These are phyloP conservation scores for Psettodes erumei DNA, from an alignment of 2,113 vertebrate species.

Conservation along the genomic window DNA sequence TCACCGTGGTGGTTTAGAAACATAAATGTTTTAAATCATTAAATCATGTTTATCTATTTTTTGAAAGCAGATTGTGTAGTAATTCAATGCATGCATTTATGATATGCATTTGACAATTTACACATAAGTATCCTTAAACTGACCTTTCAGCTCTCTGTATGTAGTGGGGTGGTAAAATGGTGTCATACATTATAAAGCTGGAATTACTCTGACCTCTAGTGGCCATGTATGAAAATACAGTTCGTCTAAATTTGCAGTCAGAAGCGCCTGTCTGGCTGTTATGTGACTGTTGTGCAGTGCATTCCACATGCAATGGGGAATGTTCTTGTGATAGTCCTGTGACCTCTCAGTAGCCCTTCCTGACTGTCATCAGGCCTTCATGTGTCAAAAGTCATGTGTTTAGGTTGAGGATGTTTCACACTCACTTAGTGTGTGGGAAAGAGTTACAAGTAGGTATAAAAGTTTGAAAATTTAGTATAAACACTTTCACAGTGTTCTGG, in stretches of 20 bases:
- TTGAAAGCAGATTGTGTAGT: too few relatives aligned
- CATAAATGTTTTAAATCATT: too few relatives aligned
- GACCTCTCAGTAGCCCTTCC: neutral
- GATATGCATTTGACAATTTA: too few relatives aligned
- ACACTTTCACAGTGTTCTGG: too few relatives aligned
- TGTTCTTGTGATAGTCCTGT: constrained; percentile 22
- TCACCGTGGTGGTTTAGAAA: neutral
- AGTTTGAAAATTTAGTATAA: too few relatives aligned
- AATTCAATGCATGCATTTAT: too few relatives aligned
- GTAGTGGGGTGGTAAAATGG: neutral
- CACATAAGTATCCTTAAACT: too few relatives aligned
- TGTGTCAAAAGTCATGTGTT: constrained; percentile 37
- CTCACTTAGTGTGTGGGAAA: neutral
- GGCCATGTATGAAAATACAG: neutral
- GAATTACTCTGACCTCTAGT: neutral
- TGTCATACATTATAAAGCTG: neutral
- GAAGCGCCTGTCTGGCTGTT: neutral
- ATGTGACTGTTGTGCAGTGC: neutral
- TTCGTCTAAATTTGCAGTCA: neutral
- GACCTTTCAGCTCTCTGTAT: neutral
- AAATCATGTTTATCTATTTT: too few relatives aligned
- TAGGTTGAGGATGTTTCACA: neutral
- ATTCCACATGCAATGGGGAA: constrained; percentile 6
- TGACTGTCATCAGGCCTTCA: constrained; percentile 9
- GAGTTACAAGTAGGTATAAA: too few relatives aligned